Percentiles rank a stretch among this genome's conserved stretches.
Conservation (phyloP, 2,797 vertebrate genomes). For the Pempheris klunzingeri region DNA sequence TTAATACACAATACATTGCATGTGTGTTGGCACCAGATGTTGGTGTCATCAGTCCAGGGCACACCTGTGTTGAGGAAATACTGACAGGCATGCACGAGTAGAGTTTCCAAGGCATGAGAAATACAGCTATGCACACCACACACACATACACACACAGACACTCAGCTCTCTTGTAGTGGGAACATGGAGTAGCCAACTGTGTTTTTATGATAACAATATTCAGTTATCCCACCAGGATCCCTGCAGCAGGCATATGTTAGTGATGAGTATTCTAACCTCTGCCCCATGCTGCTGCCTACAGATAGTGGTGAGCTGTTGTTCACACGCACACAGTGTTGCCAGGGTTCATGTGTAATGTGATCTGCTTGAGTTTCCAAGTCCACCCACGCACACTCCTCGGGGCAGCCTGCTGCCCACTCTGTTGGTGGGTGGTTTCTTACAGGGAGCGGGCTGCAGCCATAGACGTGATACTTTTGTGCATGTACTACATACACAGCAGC, state of each 20-base stretch:
- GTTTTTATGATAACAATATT: conserved; percentile 75
- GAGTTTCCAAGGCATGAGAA: conserved; percentile 57
- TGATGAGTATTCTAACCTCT: conserved; percentile 82
- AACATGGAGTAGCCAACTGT: conserved; percentile 70
- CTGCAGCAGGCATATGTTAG: conserved; percentile 83
- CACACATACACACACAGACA: conserved; percentile 36
- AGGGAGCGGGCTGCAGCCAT: conserved; percentile 76
- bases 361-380: conserved; percentile 85
- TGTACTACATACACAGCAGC: conserved; percentile 75
- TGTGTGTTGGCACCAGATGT: conserved; percentile 42
- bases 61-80: conserved; percentile 58
- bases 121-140: conserved; percentile 27
- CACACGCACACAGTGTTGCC: conserved; percentile 79
- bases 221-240: conserved; percentile 76
- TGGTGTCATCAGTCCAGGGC: conserved; percentile 42
- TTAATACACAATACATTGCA: conserved; percentile 23
- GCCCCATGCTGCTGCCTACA: conserved; percentile 82
- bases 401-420: conserved; percentile 86
- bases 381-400: conserved; percentile 83
- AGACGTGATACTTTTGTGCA: conserved; percentile 81
- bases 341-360: conserved; percentile 86
- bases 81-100: conserved; percentile 50
- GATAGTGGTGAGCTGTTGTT: conserved; percentile 82
- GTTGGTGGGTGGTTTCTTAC: conserved; percentile 85
- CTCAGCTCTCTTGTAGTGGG: conserved; percentile 62